phyloP scores from a whole-genome alignment of 2,113 vertebrate genomes.

The Bubo bubo region DNA sequence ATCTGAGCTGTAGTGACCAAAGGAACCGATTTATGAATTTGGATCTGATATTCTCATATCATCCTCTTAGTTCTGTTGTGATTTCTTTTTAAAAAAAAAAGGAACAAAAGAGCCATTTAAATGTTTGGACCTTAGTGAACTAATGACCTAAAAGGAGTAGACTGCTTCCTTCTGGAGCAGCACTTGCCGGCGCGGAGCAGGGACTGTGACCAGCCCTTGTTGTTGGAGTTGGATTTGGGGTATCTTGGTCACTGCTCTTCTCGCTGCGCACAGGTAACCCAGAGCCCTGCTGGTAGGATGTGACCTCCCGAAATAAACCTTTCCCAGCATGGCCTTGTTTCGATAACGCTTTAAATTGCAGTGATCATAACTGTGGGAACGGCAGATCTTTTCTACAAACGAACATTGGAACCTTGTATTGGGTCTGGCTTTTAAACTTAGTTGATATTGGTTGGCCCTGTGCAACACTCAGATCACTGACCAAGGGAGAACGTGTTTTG shows the following conservation, averaged over 20 bases:
- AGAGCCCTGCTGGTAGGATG: neutral
- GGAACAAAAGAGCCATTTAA: neutral
- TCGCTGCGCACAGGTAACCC: neutral
- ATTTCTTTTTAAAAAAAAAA: neutral
- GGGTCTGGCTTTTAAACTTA: neutral
- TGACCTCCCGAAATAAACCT: neutral
- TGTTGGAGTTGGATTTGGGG: neutral
- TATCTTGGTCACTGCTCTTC: neutral
- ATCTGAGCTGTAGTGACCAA: neutral
- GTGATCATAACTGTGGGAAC: neutral
- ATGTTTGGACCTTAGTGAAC: neutral
- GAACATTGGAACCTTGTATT: neutral
- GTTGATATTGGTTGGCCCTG: neutral
- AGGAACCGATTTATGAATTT: neutral
- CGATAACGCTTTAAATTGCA: neutral
- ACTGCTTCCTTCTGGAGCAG: neutral
- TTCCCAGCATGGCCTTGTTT: neutral
- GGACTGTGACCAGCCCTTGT: neutral
- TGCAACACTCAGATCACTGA: neutral
- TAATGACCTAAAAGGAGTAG: neutral
- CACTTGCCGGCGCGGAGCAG: neutral
- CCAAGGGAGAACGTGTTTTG: accelerated
- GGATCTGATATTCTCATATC: neutral
- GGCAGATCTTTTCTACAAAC: neutral
- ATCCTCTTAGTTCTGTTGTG: neutral